Percentiles rank a stretch among this genome's conserved stretches.
These are phyloP conservation scores for Tachina lurida DNA, from an alignment of 2,888 invertebrate genomes.

Conservation along the genomic window DNA sequence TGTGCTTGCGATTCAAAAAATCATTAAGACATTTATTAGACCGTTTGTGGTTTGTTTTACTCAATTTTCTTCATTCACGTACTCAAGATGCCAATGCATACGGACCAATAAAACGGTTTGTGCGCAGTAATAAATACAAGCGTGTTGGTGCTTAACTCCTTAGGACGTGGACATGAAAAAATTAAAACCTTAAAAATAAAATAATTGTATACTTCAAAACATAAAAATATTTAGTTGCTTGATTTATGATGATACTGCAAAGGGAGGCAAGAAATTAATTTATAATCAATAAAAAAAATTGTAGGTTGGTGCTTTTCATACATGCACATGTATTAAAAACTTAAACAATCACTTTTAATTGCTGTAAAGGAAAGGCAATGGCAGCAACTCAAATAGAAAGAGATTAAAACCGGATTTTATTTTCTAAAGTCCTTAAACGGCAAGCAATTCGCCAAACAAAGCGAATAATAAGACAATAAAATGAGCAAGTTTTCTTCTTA, in stretches of 20 bases:
- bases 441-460: background rate
- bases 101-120: background rate
- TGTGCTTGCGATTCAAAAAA: constrained; percentile 28
- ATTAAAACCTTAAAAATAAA: constrained; percentile 24
- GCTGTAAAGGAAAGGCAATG: background rate
- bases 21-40: constrained; percentile 56
- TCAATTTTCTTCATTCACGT: constrained; percentile 12
- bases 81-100: background rate
- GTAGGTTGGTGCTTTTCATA: background rate
- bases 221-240: constrained; percentile 36
- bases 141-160: constrained; percentile 10
- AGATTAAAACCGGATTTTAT: constrained; percentile 8
- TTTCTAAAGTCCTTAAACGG: constrained; percentile 21
- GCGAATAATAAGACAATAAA: background rate
- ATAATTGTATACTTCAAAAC: constrained; percentile 6
- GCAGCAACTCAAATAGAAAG: background rate
- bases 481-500: constrained; percentile 4
- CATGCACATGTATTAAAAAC: background rate
- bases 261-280: constrained; percentile 58
- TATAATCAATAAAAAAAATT: constrained; percentile 54
- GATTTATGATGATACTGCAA: constrained; percentile 55
- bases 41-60: constrained; percentile 46
- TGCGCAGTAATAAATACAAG: background rate
- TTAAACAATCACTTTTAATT: constrained; percentile 19
- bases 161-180: constrained; percentile 45